Percentiles rank a stretch among this genome's conserved stretches.
These are phyloP conservation scores for Agrochola litura DNA, from an alignment of 2,888 invertebrate species.

Conservation along the genomic window DNA sequence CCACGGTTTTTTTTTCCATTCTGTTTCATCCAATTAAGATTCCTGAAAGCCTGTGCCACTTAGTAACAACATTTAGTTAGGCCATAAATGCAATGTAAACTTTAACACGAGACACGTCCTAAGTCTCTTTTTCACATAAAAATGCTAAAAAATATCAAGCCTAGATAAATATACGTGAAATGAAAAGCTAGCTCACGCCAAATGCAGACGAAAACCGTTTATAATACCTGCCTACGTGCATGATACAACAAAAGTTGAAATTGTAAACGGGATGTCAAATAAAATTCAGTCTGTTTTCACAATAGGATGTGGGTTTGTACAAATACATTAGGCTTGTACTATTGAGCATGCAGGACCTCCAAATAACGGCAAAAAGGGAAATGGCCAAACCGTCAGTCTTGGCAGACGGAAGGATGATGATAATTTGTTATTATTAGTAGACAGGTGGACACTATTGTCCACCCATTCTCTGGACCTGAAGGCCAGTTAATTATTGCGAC, in stretches of 20 bases:
- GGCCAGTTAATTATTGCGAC: too few species aligned
- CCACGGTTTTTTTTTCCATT: not conserved
- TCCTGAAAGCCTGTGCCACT: not conserved
- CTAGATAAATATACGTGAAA: not conserved
- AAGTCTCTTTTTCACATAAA: not conserved
- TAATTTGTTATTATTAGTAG: too few species aligned
- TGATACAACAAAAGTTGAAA: slow-evolving; percentile 1
- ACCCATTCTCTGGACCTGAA: too few species aligned
- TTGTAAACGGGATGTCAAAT: slow-evolving; percentile 1
- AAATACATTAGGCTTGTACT: not conserved
- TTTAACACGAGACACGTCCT: not conserved
- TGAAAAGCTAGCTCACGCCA: slow-evolving; percentile 4
- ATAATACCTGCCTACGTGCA: not conserved
- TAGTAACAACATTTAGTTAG: not conserved
- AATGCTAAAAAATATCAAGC: not conserved
- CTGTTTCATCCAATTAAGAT: not conserved
- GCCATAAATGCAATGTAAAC: not conserved
- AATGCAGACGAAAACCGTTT: slow-evolving; percentile 14
- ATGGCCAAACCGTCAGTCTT: not conserved
- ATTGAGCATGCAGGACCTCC: too few species aligned
- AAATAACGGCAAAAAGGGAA: too few species aligned
- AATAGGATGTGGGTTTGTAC: not conserved
- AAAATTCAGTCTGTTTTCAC: not conserved
- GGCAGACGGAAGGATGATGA: not conserved
- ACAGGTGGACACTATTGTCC: too few species aligned